A percentile compares a stretch with the other conserved stretches of the same genome.
Conservation (phyloP, 2,888 invertebrate species). For the Gibbula magus region DNA sequence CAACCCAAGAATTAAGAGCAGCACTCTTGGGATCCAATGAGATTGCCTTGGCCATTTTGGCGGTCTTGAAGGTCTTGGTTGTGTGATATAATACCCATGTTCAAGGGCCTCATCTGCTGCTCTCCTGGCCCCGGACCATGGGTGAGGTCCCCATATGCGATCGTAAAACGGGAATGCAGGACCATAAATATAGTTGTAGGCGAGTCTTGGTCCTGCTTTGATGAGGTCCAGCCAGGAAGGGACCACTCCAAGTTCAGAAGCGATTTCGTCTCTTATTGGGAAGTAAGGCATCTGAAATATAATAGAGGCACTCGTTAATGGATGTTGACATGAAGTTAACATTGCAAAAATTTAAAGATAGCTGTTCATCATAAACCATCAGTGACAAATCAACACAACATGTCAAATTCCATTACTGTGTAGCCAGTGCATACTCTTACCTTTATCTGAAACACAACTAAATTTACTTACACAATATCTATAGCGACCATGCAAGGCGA, state of each 20-base stretch:
- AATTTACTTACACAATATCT: neutral
- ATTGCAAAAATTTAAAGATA: too few relatives aligned
- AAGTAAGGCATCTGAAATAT: neutral
- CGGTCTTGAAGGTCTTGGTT: neutral
- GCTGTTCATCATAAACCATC: too few relatives aligned
- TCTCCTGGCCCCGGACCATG: conserved; percentile 13
- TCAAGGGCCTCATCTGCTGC: neutral
- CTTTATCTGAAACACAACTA: too few relatives aligned
- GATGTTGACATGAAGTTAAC: too few relatives aligned
- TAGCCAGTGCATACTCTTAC: too few relatives aligned
- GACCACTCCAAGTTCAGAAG: conserved; percentile 2
- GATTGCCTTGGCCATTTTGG: too few relatives aligned
- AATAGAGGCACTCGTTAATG: too few relatives aligned
- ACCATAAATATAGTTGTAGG: conserved; percentile 19
- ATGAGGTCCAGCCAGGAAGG: conserved; percentile 26
- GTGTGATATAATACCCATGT: neutral
- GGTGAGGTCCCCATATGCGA: conserved; percentile 26
- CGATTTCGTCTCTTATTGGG: conserved; percentile 4
- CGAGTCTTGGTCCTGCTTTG: conserved; percentile 16
- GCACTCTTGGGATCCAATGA: too few relatives aligned
- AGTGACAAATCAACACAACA: too few relatives aligned
- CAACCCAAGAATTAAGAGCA: too few relatives aligned
- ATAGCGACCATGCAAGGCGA: neutral
- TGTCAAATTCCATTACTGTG: too few relatives aligned
- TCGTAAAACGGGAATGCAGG: conserved; percentile 15